phyloP scores from a whole-genome alignment of 2,888 invertebrate genomes.

The Drosophila anceps region DNA sequence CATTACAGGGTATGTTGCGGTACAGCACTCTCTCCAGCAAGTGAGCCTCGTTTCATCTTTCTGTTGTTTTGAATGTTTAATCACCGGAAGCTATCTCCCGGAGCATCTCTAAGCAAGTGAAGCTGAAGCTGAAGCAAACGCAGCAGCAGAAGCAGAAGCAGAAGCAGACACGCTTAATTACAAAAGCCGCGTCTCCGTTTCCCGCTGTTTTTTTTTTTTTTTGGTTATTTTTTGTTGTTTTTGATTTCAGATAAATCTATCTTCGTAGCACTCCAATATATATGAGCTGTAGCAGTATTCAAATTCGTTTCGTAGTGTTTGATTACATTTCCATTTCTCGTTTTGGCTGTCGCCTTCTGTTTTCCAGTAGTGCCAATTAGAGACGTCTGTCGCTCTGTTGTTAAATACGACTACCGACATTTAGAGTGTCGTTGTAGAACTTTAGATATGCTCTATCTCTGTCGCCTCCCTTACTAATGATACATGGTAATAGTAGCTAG shows the following conservation, averaged over 20 bases:
- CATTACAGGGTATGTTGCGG: background rate
- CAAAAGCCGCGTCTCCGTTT: constrained; percentile 49
- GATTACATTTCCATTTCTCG: constrained; percentile 55
- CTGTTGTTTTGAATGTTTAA: constrained; percentile 62
- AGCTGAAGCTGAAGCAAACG: background rate
- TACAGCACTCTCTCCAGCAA: background rate
- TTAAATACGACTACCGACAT: constrained; percentile 37
- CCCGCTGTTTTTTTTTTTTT: constrained; percentile 45
- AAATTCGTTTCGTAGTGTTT: constrained; percentile 56
- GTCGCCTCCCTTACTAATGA: background rate
- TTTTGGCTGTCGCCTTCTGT: constrained; percentile 16
- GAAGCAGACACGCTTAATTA: constrained; percentile 70
- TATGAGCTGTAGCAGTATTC: constrained; percentile 36
- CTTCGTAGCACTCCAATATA: constrained; percentile 35
- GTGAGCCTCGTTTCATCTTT: constrained; percentile 17
- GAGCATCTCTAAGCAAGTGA: constrained; percentile 40
- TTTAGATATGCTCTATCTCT: constrained; percentile 5
- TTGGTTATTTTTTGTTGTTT: background rate
- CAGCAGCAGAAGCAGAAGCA: constrained; percentile 2
- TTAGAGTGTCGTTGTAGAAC: constrained; percentile 23
- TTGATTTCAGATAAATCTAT: constrained; percentile 56
- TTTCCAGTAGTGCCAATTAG: constrained; percentile 55
- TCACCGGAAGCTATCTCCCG: constrained; percentile 75
- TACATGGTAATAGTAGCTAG: constrained; percentile 1
- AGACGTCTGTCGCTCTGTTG: constrained; percentile 60